phyloP scores from a whole-genome alignment of 2,797 vertebrate genomes.

The Hyperoplus lanceolatus region DNA sequence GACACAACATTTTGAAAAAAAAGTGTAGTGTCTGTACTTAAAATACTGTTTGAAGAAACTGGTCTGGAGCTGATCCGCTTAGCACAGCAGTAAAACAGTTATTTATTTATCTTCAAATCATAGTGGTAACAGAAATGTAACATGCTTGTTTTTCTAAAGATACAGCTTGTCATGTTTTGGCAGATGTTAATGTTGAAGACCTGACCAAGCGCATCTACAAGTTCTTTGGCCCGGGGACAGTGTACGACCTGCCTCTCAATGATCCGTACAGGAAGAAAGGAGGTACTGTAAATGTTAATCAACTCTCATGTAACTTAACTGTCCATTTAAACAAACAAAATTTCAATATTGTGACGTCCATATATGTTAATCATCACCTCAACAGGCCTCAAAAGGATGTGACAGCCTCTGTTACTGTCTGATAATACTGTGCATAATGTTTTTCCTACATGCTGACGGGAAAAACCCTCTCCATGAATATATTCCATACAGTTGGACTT shows the following conservation, averaged over 20 bases:
- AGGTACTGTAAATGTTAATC: constrained; percentile 57
- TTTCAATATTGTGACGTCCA: constrained; percentile 2
- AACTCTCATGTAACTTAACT: background rate
- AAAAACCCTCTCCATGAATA: constrained; percentile 43
- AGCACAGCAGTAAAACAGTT: background rate
- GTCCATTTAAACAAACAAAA: constrained; percentile 2
- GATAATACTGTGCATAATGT: constrained; percentile 18
- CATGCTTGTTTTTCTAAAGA: background rate
- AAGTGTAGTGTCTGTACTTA: background rate
- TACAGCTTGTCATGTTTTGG: constrained; percentile 4
- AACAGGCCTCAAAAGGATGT: background rate
- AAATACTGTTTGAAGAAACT: background rate
- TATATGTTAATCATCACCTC: constrained; percentile 35
- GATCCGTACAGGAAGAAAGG: constrained; percentile 77
- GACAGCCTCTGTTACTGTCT: constrained; percentile 34
- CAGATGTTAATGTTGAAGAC: constrained; percentile 76
- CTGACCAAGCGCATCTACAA: constrained; percentile 71
- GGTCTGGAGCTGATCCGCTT: background rate
- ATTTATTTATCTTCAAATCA: background rate
- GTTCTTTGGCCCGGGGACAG: constrained; percentile 79
- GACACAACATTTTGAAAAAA: background rate
- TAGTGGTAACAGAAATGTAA: background rate
- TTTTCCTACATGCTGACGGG: constrained; percentile 34
- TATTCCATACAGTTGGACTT: constrained; percentile 49
- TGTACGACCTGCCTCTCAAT: constrained; percentile 81